Evolutionary conservation across 2,797 vertebrate genomes (phyloP), one percentile per base, ranked within the genome.

Genomic region (Coilia nasus): DNA sequence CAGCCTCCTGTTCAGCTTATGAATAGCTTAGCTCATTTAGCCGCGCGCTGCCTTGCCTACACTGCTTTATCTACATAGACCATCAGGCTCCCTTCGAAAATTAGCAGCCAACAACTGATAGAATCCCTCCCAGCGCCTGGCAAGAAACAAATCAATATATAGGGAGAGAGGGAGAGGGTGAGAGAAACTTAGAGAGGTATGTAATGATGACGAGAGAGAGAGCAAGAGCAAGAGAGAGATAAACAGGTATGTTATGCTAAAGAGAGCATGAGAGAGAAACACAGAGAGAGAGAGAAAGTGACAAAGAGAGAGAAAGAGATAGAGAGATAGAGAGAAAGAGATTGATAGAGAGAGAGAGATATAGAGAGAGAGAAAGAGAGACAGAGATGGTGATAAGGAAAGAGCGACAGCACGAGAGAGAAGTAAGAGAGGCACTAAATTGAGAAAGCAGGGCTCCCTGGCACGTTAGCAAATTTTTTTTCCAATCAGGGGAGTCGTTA

Each of bases 401-500:
- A n/a, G 60, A 59, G 57, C 1, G 57, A 21, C 0, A 11, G 19
- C 0, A 21, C 23, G 6, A 6, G 1, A 10, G 23, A 6, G 23
- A 25, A 12, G 28, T 35, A 12, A 54, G 17, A 59, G 57, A 59
- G 19, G 19, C 50, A 21, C 28, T 75, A 75, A 75, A 75, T 75
- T 31, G 67, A 75, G 28, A 75, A 75, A n/a, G n/a, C n/a, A n/a
- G n/a, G n/a, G n/a, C 15, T 75, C 67, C 67, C 28, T 19, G 67
- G 28, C 67, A 75, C 67, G 31, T 19, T 41, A 75, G 67, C 19
- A 0, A 75, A n/a, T n/a, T 75, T 75, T 75, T 35, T 75, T 75
- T 75, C 67, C 67, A 75, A 75, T 75, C 67, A 75, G 14, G 15
- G 67, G 31, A 75, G 67, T 17, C 67, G 67, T 75, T 75, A 75